Conservation (phyloP, 2,888 invertebrate species). For the Hydrotaea diabolus region DNA sequence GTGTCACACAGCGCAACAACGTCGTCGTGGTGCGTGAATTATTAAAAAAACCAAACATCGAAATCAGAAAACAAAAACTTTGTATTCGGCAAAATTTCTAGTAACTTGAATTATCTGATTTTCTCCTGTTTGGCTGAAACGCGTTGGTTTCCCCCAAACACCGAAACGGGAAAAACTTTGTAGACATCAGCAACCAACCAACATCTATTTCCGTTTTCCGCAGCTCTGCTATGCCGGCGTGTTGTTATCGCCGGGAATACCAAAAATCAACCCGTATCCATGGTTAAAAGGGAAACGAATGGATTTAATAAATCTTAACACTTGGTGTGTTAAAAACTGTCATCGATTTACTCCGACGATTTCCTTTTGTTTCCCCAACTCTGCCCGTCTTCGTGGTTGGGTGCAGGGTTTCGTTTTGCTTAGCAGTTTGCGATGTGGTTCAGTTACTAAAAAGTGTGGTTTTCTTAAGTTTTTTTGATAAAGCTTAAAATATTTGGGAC, state of each 20-base stretch:
- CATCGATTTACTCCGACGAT: conserved; percentile 51
- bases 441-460: neutral
- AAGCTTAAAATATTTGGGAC: too few relatives aligned
- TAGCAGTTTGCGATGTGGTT: neutral
- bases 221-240: neutral
- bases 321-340: conserved; percentile 58
- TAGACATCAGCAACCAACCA: conserved; percentile 57
- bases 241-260: neutral
- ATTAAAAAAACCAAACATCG: conserved; percentile 11
- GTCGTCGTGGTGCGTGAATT: conserved; percentile 29
- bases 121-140: neutral
- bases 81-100: neutral
- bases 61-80: conserved; percentile 10
- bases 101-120: neutral
- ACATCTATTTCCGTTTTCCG: conserved; percentile 44
- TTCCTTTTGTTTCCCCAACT: conserved; percentile 43
- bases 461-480: too few relatives aligned
- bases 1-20: conserved; percentile 21
- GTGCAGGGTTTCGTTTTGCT: neutral
- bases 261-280: neutral
- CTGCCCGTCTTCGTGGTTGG: conserved; percentile 6
- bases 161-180: conserved; percentile 54
- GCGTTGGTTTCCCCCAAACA: conserved; percentile 36
- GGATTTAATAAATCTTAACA: conserved; percentile 61
- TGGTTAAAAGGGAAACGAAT: conserved; percentile 45